Evolutionary conservation across 2,113 vertebrate genomes (phyloP), one percentile per base, ranked within the genome.

Genomic region (Gracilinanus agilis): DNA sequence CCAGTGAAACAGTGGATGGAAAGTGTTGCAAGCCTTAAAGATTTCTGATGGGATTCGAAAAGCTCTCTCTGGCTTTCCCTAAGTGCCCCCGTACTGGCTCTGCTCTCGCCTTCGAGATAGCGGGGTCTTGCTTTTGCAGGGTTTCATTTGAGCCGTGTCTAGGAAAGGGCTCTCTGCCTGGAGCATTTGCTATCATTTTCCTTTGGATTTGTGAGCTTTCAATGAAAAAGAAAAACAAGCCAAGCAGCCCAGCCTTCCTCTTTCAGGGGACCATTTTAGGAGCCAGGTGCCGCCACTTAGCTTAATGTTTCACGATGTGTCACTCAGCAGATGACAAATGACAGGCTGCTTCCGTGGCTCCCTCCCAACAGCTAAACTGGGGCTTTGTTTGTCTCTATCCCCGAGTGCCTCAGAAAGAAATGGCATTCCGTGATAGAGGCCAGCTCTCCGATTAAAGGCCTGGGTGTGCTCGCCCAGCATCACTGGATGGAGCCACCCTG

Each of bases 371-470:
- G 93, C 96, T 97, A 96, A 97, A 96, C 95, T 94, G 53, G 88
- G 93, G 92, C 95, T 97, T 97, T 97, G 96, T 97, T 97, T 94
- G 91, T 94, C 95, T 97, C 93, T 92, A 90, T 94, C 96, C 44
- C 58, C 94, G 53, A 97, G 92, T 90, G 54, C 96, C 89, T 96
- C 95, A 92, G 91, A 97, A 95, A 97, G 92, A 96, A 97, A 96
- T 94, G 93, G 94, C 94, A 94, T 97, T 95, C 97, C 93, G 91
- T 96, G 92, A 93, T 54, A 97, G 90, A 96, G 67, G 89, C 88
- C 92, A 93, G 44, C 53, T 89, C 90, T 95, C 91, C 95, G 90
- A 96, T 97, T 96, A 97, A 97, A 92, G 93, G 56, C 67, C 96
- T 94, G 44, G 55, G 91, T 29, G 34, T 67, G 88, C 67, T n/a